Evolutionary conservation across 2,888 invertebrate species (phyloP).

Genomic region (Buathra laborator): DNA sequence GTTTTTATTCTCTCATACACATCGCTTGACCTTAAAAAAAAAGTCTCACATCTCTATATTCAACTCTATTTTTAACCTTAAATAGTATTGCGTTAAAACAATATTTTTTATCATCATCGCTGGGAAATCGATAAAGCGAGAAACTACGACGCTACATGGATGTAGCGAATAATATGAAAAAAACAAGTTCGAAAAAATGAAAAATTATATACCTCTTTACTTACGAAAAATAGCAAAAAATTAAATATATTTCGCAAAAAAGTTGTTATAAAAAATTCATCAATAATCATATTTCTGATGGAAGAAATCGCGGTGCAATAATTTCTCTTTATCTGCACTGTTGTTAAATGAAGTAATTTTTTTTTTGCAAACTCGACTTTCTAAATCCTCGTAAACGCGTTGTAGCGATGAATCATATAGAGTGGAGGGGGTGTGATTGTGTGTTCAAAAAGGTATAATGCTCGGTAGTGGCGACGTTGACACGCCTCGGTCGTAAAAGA

Average conservation of each 20-base stretch:
- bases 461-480: conserved; percentile 77
- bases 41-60: not conserved
- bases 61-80: not conserved
- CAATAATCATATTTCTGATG: too few species aligned
- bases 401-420: conserved; percentile 77
- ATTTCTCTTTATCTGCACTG: not conserved
- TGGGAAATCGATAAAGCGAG: not conserved
- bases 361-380: conserved; percentile 15
- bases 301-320: too few species aligned
- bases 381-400: conserved; percentile 65
- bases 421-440: not conserved
- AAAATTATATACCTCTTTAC: too few species aligned
- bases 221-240: too few species aligned
- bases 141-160: not conserved
- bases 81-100: not conserved
- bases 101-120: not conserved
- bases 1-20: not conserved
- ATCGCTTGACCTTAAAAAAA: not conserved
- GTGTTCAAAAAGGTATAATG: conserved; percentile 73
- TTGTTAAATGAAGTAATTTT: not conserved
- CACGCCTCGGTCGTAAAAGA: conserved; percentile 82
- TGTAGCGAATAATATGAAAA: too few species aligned
- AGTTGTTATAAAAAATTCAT: too few species aligned
- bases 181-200: too few species aligned
- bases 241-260: too few species aligned